Evolutionary conservation across 1,140 invertebrate species (phyloP).

Genomic region (Holotrichia oblita): DNA sequence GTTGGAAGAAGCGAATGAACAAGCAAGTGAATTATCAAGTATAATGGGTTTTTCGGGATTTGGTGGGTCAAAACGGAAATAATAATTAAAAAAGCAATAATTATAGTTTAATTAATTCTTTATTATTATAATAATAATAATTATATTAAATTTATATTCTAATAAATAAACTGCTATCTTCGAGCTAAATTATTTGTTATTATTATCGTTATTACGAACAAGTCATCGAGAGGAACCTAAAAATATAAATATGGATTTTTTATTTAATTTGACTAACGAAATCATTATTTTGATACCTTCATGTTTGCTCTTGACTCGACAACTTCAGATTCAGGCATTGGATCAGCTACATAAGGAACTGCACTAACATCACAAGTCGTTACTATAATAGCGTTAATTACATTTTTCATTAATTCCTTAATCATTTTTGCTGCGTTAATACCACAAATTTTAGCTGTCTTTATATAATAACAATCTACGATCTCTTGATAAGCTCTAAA

Average conservation of each 20-base stretch:
- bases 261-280: too few relatives aligned
- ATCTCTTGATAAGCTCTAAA: slow-evolving; percentile 57
- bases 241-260: background rate
- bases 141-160: slow-evolving; percentile 27
- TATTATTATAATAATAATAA: slow-evolving; percentile 11
- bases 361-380: slow-evolving; percentile 58
- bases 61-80: slow-evolving; percentile 79
- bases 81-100: slow-evolving; percentile 20
- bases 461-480: slow-evolving; percentile 58
- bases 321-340: slow-evolving; percentile 30
- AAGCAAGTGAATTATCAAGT: slow-evolving; percentile 83
- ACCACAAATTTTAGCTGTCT: slow-evolving; percentile 58
- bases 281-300: background rate
- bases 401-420: slow-evolving; percentile 52
- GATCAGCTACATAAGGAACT: slow-evolving; percentile 21
- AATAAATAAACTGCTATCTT: slow-evolving; percentile 7
- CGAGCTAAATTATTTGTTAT: slow-evolving; percentile 17
- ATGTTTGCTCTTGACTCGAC: background rate
- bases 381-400: slow-evolving; percentile 55
- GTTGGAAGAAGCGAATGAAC: slow-evolving; percentile 69
- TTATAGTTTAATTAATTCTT: slow-evolving; percentile 29
- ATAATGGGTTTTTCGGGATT: slow-evolving; percentile 99
- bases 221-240: background rate
- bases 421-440: slow-evolving; percentile 54
- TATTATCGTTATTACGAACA: background rate